Evolutionary conservation across 2,797 vertebrate species (phyloP), one percentile per base, ranked within the genome.

Genomic region (Cryptoblepharus egeriae): DNA sequence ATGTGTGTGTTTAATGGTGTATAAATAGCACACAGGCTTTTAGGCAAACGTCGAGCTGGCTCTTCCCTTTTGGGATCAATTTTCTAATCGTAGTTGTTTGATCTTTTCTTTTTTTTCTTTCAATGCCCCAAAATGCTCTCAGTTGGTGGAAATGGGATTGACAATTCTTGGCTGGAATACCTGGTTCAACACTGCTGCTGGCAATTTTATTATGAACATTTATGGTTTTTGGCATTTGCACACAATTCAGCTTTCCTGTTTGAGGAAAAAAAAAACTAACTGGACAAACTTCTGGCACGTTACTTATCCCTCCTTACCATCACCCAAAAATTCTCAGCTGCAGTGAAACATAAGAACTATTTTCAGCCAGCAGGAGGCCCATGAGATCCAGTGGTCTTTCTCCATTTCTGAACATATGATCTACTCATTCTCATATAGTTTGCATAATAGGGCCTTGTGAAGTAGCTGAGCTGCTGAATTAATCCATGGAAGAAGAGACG

Each of bases 21-120:
- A 81, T 81, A 81, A 81, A 77, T 52, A 85, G 83, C 74, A 81
- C 24, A 26, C 18, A 26, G 69, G 60, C 79, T 85, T 85, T 77
- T 81, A 81, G 78, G 37, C 68, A 67, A 57, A 67, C 15, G n/a
- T 67, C 26, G 49, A n/a, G 7, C 24, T 26, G 39, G 57, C 3
- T 68, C n/a, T 81, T 73, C 70, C 35, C 76, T 58, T 71, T 71
- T n/a, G 73, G 74, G 65, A 71, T 60, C 61, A 68, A 68, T 30
- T 45, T 74, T 61, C 74, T 64, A 71, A 61, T 24, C 3, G 13
- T 35, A 72, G 32, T 30, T 80, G 79, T 80, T 65, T 67, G 35
- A 39, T 35, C 24, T 5, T 80, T 28, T 15, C 24, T 12, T 12
- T 7, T n/a, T 6, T 10, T 18, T 24, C 4, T 28, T 42, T 12